Percentiles rank a stretch among this genome's conserved stretches.
phyloP scores from a whole-genome alignment of 2,888 invertebrate genomes.

The Volucella zonaria region DNA sequence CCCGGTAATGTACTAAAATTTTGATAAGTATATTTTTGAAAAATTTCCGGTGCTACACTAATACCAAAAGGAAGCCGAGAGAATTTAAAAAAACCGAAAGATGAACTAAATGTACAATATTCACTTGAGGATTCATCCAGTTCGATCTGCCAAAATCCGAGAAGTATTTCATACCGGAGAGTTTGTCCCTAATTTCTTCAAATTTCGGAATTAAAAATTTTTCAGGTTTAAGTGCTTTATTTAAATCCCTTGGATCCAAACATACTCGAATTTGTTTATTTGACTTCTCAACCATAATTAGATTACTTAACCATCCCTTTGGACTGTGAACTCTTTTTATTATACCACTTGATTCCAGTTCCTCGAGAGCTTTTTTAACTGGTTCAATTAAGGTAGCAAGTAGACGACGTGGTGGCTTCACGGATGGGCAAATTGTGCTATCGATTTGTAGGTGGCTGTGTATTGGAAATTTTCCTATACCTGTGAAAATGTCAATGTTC shows the following conservation, averaged over 20 bases:
- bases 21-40: constrained; percentile 53
- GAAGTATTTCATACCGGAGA: constrained; percentile 42
- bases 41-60: constrained; percentile 57
- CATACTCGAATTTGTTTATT: constrained; percentile 25
- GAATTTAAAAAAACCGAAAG: constrained; percentile 60
- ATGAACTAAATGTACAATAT: constrained; percentile 56
- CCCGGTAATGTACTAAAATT: constrained; percentile 74
- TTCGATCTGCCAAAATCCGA: constrained; percentile 63
- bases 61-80: constrained; percentile 74
- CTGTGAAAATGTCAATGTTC: too few relatives aligned
- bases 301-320: constrained; percentile 7
- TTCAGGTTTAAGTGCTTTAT: constrained; percentile 48
- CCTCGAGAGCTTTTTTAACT: constrained; percentile 12
- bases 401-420: too few relatives aligned
- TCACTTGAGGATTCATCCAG: constrained; percentile 48
- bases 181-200: constrained; percentile 54
- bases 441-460: too few relatives aligned
- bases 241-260: constrained; percentile 3
- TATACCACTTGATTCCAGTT: not conserved
- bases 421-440: not conserved
- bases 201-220: constrained; percentile 52
- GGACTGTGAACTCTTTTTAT: constrained; percentile 24
- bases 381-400: not conserved
- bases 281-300: not conserved
- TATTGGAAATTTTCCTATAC: too few relatives aligned